Conservation (phyloP, 1,140 invertebrate species). For the Coenobita brevimanus region DNA sequence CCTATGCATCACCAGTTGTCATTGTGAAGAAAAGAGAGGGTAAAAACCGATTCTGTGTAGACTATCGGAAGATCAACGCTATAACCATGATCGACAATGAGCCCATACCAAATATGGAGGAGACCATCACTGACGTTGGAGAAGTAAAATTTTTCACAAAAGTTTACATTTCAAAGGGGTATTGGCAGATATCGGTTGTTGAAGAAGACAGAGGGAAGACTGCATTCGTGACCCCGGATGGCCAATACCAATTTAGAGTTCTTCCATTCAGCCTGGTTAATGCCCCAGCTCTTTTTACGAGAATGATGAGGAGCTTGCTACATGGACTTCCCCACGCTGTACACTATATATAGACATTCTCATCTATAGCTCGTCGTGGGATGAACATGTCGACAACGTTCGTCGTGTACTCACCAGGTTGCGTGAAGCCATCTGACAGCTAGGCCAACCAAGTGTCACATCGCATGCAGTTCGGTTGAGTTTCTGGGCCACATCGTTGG, state of each 20-base stretch:
- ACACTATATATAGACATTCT: neutral
- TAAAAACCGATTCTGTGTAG: neutral
- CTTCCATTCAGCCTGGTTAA: neutral
- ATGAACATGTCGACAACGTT: no score
- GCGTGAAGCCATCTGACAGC: no score
- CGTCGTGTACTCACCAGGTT: no score
- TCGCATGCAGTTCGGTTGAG: no score
- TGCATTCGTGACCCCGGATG: neutral
- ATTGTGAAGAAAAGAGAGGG: neutral
- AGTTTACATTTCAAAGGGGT: neutral
- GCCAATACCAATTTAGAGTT: conserved; percentile 2
- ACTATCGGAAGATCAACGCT: neutral
- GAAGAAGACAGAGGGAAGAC: neutral
- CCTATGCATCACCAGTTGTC: neutral
- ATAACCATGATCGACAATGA: neutral
- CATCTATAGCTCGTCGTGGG: neutral
- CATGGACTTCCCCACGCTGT: neutral
- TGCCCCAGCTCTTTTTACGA: neutral
- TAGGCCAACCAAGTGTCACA: no score
- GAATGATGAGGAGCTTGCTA: neutral
- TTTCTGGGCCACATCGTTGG: no score
- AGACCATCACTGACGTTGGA: neutral
- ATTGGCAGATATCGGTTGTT: neutral
- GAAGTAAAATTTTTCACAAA: neutral
- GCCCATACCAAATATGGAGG: neutral